A percentile compares a stretch with the other conserved stretches of the same genome.
phyloP scores from a whole-genome alignment of 2,888 invertebrate genomes.

The Panorpa germanica region DNA sequence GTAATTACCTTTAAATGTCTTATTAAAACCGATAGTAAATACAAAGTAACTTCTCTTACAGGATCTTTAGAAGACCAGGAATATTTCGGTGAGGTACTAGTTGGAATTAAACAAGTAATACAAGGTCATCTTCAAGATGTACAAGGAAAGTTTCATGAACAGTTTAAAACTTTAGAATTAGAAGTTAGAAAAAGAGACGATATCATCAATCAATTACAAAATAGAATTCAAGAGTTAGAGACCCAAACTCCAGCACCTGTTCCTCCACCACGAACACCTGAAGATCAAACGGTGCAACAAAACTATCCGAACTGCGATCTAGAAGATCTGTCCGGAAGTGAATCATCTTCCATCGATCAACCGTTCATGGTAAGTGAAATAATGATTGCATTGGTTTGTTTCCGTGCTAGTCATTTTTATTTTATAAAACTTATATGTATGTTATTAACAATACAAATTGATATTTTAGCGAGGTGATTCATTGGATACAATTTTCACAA shows the following conservation, averaged over 20 bases:
- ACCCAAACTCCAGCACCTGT: conserved; percentile 14
- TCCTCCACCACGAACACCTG: neutral
- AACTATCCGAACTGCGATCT: conserved; percentile 15
- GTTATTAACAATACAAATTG: too few relatives aligned
- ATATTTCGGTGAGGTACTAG: conserved; percentile 59
- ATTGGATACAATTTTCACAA: conserved; percentile 43
- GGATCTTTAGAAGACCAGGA: conserved; percentile 56
- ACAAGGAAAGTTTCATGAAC: conserved; percentile 48
- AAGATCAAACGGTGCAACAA: conserved; percentile 8
- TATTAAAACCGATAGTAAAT: conserved; percentile 16
- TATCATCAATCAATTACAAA: conserved; percentile 58
- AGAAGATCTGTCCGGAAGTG: conserved; percentile 3
- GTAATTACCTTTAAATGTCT: too few relatives aligned
- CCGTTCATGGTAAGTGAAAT: conserved; percentile 24
- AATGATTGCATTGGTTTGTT: too few relatives aligned
- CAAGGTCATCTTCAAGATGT: conserved; percentile 52
- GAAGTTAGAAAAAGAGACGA: conserved; percentile 68
- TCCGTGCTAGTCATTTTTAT: too few relatives aligned
- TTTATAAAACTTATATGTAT: too few relatives aligned
- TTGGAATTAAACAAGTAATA: conserved; percentile 66
- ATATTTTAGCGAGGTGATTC: conserved; percentile 41
- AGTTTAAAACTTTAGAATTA: conserved; percentile 56
- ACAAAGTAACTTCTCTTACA: conserved; percentile 23
- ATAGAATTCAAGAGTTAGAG: conserved; percentile 49
- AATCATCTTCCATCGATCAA: conserved; percentile 20